phyloP scores from a whole-genome alignment of 2,797 vertebrate genomes.

The Ctenosaura bakeri region DNA sequence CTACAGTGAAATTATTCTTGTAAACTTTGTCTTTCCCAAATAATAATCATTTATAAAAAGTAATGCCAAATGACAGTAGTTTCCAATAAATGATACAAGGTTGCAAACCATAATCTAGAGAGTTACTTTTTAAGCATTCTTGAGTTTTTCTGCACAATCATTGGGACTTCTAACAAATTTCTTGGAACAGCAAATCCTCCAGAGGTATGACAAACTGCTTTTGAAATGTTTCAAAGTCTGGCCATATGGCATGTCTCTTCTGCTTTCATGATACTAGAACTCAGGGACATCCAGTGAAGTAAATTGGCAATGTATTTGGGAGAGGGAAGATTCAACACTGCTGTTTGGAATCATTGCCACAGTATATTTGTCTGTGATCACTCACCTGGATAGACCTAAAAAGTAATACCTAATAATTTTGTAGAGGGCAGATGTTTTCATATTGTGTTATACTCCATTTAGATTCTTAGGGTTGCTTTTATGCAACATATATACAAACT shows the following conservation, averaged over 20 bases:
- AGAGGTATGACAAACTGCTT: background rate
- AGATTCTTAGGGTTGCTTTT: background rate
- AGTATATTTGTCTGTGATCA: background rate
- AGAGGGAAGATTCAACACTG: background rate
- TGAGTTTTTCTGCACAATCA: background rate
- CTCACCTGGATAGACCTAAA: background rate
- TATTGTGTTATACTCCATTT: background rate
- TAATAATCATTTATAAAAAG: background rate
- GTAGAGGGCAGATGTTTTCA: background rate
- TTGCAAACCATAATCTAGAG: background rate
- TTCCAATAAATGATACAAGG: slow-evolving; percentile 4
- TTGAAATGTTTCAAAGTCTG: background rate
- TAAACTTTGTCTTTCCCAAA: slow-evolving; percentile 32
- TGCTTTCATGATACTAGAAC: background rate
- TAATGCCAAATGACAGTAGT: slow-evolving; percentile 2
- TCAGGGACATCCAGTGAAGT: background rate
- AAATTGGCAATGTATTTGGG: background rate
- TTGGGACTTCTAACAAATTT: background rate
- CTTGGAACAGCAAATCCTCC: background rate
- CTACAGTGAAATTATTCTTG: slow-evolving; percentile 13
- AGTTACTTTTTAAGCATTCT: background rate
- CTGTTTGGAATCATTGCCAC: background rate
- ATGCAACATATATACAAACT: background rate
- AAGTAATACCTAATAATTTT: background rate
- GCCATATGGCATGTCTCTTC: background rate